Base-by-base conservation (phyloP, 1,140 invertebrate genomes). In the Physella acuta region DNA sequence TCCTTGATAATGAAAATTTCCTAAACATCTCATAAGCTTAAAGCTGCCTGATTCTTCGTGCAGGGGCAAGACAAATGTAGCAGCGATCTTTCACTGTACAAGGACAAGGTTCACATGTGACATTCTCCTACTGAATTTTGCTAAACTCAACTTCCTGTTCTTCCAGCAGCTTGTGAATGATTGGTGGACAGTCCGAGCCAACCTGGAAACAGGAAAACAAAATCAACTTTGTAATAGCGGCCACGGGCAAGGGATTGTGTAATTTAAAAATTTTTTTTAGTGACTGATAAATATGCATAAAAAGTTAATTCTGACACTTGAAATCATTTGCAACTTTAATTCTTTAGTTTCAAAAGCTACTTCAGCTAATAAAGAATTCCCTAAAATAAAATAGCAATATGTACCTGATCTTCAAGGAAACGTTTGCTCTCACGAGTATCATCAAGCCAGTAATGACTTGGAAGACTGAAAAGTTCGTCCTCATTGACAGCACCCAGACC, bases 361-460 rank as follows among this genome's bases (percentile, higher is more conserved):
- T n/a, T n/a, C n/a, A n/a, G n/a, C n/a, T n/a, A n/a, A n/a, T n/a
- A n/a, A n/a, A n/a, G n/a, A n/a, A n/a, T n/a, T n/a, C n/a, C n/a
- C n/a, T n/a, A n/a, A n/a, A n/a, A n/a, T n/a, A n/a, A n/a, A n/a
- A n/a, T n/a, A n/a, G n/a, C n/a, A n/a, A n/a, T n/a, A n/a, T n/a
- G n/a, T n/a, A 68, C 66, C 67, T 70, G 78, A 17, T 75, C 71
- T 53, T 77, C 73, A 3, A 81, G 61, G 73, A 81, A 81, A 49
- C 75, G 68, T 17, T 64, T 68, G 44, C 71, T 78, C 69, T 81
- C 78, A 14, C 62, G 64, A 0, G 67, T 77, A 61, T 99, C 97
- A 77, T 95, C 88, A 34, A 89, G 79, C 96, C 97, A 99, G 85
- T 99, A 99, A 8, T 92, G 89, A 60, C 92, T 93, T 0, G 94